Conservation (phyloP, 2,888 invertebrate species). For the Escarpia spicata region DNA sequence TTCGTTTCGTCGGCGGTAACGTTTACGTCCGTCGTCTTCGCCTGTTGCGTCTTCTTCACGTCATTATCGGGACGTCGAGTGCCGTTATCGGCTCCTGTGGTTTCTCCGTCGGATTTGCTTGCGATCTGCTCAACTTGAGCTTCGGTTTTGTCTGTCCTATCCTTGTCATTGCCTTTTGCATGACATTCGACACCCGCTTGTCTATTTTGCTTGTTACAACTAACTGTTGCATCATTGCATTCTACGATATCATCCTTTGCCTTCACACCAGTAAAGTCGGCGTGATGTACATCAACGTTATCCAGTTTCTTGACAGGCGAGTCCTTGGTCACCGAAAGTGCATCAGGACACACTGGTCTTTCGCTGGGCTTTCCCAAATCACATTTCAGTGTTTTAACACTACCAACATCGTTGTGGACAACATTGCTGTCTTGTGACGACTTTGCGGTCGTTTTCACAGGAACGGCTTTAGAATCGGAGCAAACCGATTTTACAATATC, state of each 20-base stretch:
- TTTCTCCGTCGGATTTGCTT: background rate
- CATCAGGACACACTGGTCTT: background rate
- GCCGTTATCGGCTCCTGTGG: background rate
- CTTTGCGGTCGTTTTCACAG: background rate
- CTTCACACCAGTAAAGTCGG: background rate
- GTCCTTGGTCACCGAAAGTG: background rate
- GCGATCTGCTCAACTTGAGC: background rate
- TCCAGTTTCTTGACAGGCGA: background rate
- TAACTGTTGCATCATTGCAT: background rate
- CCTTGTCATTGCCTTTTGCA: background rate
- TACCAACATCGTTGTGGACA: background rate
- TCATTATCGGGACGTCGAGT: background rate
- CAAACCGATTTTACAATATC: background rate
- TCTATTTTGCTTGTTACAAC: background rate
- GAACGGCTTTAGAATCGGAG: background rate
- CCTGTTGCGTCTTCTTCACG: background rate
- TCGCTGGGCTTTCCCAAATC: background rate
- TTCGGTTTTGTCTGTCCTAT: background rate
- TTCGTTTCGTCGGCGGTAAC: slow-evolving; percentile 3
- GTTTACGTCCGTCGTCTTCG: background rate
- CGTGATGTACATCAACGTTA: background rate
- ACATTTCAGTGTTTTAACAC: background rate
- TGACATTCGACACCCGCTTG: background rate
- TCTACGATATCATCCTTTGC: background rate
- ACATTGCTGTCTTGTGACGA: background rate